Conservation (phyloP, 1,140 invertebrate species). For the Drosophila azteca region DNA sequence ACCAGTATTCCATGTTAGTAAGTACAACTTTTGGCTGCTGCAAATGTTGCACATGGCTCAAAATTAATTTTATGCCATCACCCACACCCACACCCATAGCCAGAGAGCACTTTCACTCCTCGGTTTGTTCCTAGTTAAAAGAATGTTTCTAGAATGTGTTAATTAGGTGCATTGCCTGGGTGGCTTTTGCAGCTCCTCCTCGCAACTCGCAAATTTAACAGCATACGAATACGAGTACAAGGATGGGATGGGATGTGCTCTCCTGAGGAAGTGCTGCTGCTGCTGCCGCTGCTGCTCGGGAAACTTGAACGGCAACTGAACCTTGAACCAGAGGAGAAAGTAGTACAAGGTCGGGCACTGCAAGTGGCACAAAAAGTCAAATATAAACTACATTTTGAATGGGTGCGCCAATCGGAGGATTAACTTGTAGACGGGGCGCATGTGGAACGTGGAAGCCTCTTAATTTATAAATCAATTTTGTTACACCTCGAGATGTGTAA, state of each 20-base stretch:
- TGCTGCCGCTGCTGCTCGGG: not conserved
- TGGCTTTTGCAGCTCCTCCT: constrained; percentile 26
- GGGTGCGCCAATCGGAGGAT: too few relatives aligned
- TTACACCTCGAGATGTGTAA: too few relatives aligned
- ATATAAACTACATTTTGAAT: too few relatives aligned
- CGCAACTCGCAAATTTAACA: constrained; percentile 29
- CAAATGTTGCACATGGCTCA: constrained; percentile 30
- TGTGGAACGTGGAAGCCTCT: too few relatives aligned
- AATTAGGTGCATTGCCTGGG: constrained; percentile 47
- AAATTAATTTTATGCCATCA: constrained; percentile 40
- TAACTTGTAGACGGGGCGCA: too few relatives aligned
- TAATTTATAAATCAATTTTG: too few relatives aligned
- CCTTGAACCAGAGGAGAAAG: constrained; percentile 37
- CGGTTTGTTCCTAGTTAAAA: constrained; percentile 6
- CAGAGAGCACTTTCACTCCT: not conserved
- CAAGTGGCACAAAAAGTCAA: too few relatives aligned
- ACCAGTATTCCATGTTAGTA: constrained; percentile 6
- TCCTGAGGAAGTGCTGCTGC: constrained; percentile 10
- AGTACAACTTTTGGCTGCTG: constrained; percentile 32
- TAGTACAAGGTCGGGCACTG: constrained; percentile 13
- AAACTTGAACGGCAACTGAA: not conserved
- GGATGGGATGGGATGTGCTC: too few relatives aligned
- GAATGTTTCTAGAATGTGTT: constrained; percentile 49
- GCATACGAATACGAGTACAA: not conserved
- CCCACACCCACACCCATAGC: constrained; percentile 24